Percentiles rank a stretch among this genome's conserved stretches.
Conservation (phyloP, 1,140 invertebrate species). For the Papilio dardanus region DNA sequence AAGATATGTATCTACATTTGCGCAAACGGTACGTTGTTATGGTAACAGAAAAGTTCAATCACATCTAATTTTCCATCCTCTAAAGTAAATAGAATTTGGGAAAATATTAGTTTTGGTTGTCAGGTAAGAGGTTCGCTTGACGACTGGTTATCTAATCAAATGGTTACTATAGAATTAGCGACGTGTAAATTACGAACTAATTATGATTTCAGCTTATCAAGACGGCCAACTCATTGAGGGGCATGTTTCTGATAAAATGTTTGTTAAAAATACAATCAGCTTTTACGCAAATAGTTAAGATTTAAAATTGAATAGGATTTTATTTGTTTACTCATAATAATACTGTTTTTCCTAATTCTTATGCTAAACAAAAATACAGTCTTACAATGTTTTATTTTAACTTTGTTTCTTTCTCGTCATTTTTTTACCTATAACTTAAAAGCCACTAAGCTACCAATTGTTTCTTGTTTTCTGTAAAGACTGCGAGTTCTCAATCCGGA, state of each 20-base stretch:
- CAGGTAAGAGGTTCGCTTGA: background rate
- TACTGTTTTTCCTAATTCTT: background rate
- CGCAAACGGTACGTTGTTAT: conserved; percentile 88
- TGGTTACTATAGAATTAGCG: background rate
- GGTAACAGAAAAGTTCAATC: background rate
- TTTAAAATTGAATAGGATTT: background rate
- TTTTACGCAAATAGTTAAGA: background rate
- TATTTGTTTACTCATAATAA: background rate
- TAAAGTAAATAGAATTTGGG: background rate
- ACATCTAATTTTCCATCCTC: background rate
- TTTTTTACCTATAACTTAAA: no score
- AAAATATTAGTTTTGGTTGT: background rate
- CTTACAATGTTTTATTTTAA: background rate
- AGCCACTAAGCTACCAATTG: no score
- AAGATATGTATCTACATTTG: conserved; percentile 97
- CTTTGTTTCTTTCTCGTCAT: background rate
- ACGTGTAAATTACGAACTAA: conserved; percentile 2
- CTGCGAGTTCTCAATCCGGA: no score
- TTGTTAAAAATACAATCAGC: background rate
- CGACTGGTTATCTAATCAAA: background rate
- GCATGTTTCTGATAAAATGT: background rate
- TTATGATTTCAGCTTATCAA: background rate
- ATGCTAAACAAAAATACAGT: background rate
- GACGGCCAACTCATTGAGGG: background rate
- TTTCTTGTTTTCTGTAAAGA: no score